phyloP scores from a whole-genome alignment of 2,113 vertebrate genomes.

The Eulemur macaco region DNA sequence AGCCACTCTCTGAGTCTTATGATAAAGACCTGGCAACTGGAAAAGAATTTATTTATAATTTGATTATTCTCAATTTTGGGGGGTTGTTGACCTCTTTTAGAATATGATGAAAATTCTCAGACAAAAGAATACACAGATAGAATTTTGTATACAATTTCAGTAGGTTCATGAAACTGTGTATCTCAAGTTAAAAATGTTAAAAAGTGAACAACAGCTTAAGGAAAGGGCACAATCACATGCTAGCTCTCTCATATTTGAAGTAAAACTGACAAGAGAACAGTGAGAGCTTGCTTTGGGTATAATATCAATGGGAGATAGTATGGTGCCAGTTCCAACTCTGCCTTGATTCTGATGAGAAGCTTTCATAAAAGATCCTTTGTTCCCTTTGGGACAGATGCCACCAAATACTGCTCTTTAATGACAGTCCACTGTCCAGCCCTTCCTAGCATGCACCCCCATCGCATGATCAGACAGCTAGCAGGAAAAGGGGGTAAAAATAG shows the following conservation, averaged over 20 bases:
- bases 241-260: not conserved
- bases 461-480: constrained; percentile 60
- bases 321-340: constrained; percentile 67
- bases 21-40: constrained; percentile 18
- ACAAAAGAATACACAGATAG: constrained; percentile 42
- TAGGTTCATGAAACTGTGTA: constrained; percentile 48
- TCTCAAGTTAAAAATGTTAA: constrained; percentile 39
- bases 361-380: constrained; percentile 83
- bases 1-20: not conserved
- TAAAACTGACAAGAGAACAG: constrained; percentile 63
- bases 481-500: not conserved
- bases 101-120: constrained; percentile 53
- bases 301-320: constrained; percentile 31
- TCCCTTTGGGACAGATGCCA: constrained; percentile 79
- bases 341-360: constrained; percentile 68
- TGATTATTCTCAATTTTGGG: constrained; percentile 19
- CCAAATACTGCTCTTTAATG: constrained; percentile 72
- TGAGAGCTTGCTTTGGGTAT: constrained; percentile 64
- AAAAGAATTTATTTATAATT: constrained; percentile 46
- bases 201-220: constrained; percentile 41
- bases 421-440: constrained; percentile 52
- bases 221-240: constrained; percentile 46
- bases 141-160: constrained; percentile 24
- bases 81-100: constrained; percentile 45
- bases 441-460: constrained; percentile 62